These are phyloP conservation scores for Drosophila sp. DNA, from an alignment of 1,140 invertebrate genomes.

Conservation along the genomic window DNA sequence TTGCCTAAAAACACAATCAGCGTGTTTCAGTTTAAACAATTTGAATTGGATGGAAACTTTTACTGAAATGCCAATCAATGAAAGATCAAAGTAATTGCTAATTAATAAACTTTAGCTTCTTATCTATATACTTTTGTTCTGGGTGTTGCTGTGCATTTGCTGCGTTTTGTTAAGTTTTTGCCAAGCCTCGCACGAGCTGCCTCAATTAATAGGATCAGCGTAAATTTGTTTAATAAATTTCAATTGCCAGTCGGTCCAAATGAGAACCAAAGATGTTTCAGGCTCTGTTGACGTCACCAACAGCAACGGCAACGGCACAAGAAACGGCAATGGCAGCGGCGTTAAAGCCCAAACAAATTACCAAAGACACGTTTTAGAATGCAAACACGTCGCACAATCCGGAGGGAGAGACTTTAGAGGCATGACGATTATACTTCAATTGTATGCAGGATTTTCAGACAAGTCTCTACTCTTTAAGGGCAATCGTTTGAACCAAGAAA, in stretches of 20 bases:
- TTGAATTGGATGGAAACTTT: not conserved
- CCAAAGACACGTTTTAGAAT: constrained; percentile 55
- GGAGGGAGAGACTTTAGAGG: constrained; percentile 3
- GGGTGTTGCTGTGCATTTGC: constrained; percentile 22
- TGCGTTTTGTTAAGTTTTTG: constrained; percentile 30
- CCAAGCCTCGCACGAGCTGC: constrained; percentile 49
- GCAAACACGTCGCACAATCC: constrained; percentile 27
- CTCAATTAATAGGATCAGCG: constrained; percentile 56
- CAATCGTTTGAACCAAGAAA: constrained; percentile 30
- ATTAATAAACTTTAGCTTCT: constrained; percentile 66
- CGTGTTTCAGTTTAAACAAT: not conserved
- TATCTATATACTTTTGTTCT: constrained; percentile 24
- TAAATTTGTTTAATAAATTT: constrained; percentile 61
- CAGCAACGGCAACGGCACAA: not conserved
- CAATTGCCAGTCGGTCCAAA: constrained; percentile 45
- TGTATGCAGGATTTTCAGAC: constrained; percentile 23
- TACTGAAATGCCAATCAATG: constrained; percentile 10
- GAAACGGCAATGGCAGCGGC: constrained; percentile 6
- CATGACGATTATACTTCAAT: constrained; percentile 38
- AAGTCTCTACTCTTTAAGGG: constrained; percentile 38
- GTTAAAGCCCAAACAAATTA: constrained; percentile 68
- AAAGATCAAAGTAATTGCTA: constrained; percentile 37
- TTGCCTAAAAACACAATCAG: not conserved
- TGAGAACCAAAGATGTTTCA: constrained; percentile 31
- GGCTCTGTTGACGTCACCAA: constrained; percentile 35